These are phyloP conservation scores for Bos indicus DNA, from an alignment of 2,113 vertebrate species.

Conservation along the genomic window DNA sequence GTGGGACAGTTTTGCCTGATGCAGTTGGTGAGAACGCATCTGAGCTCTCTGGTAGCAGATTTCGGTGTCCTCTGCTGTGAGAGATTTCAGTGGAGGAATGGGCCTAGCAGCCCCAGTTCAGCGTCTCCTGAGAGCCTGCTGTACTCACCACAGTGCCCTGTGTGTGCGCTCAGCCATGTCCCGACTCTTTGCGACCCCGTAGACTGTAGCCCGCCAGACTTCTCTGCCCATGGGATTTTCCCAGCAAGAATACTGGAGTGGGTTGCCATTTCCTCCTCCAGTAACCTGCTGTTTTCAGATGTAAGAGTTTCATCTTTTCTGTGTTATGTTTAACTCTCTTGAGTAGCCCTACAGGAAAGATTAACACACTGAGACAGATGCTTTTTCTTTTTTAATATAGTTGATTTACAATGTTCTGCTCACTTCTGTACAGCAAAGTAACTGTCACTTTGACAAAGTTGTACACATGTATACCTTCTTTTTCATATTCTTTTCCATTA, in stretches of 20 bases:
- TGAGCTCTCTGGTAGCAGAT: not conserved
- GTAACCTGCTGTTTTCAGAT: not conserved
- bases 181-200: accelerated
- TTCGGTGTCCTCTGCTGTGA: accelerated
- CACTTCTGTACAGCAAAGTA: not conserved
- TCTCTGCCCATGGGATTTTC: not conserved
- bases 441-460: not conserved
- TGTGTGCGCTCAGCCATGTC: not conserved
- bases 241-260: not conserved
- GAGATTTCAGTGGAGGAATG: not conserved
- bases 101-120: accelerated
- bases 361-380: not conserved
- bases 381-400: not conserved
- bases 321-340: not conserved
- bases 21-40: not conserved
- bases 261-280: not conserved
- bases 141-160: accelerated
- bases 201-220: not conserved
- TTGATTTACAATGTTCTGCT: not conserved
- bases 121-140: not conserved
- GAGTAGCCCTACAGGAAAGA: not conserved
- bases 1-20: not conserved
- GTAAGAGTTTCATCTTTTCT: not conserved
- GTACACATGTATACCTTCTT: not conserved
- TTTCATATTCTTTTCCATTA: not conserved